These are phyloP conservation scores for Piscicola geometra DNA, from an alignment of 2,888 invertebrate genomes.

Conservation along the genomic window DNA sequence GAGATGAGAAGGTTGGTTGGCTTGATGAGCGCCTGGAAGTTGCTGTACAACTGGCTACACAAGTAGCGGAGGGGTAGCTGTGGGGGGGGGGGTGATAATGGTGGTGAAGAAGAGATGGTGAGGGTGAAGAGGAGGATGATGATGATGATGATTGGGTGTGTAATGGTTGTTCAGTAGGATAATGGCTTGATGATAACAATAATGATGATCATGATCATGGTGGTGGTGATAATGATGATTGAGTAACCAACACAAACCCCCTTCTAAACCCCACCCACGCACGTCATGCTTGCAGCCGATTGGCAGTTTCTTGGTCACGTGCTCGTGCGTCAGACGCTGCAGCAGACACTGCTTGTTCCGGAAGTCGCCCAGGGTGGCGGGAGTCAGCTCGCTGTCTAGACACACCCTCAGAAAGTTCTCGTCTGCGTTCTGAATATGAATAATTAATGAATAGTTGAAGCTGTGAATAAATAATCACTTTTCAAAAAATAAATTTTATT, in stretches of 20 bases:
- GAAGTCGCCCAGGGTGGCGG: constrained; percentile 52
- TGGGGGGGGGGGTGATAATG: neutral
- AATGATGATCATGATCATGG: too few species aligned
- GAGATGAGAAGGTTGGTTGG: constrained; percentile 72
- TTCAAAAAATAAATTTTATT: too few species aligned
- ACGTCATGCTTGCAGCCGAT: constrained; percentile 32
- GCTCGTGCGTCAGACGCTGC: constrained; percentile 64
- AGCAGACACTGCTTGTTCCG: constrained; percentile 71
- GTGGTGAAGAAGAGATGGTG: too few species aligned
- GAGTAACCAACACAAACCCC: too few species aligned
- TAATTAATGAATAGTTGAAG: neutral
- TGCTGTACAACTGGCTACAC: constrained; percentile 74
- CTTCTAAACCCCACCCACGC: neutral
- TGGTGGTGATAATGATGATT: too few species aligned
- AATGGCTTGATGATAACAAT: neutral
- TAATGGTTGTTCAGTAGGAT: neutral
- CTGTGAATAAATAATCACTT: too few species aligned
- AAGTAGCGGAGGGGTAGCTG: constrained; percentile 71
- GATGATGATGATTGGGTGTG: too few species aligned
- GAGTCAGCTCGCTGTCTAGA: neutral
- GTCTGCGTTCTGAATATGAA: neutral
- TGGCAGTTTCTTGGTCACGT: constrained; percentile 50
- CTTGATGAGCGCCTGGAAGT: constrained; percentile 84
- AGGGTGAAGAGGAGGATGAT: too few species aligned
- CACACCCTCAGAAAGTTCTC: neutral